Base-by-base conservation (phyloP, 2,888 invertebrate species). In the Rugalucina vietnamica region DNA sequence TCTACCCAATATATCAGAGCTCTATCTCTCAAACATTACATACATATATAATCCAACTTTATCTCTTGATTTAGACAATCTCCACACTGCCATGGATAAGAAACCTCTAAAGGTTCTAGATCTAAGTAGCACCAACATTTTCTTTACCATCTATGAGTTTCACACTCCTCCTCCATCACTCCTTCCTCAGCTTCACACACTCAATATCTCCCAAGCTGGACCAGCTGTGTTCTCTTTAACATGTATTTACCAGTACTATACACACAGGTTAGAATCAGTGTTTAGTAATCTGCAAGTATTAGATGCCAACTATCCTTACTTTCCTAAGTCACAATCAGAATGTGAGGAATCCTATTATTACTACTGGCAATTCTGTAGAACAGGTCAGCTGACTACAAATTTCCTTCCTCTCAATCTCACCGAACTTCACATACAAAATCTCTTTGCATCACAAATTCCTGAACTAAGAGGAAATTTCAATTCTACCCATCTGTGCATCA, bases 91-190 rank as follows among this genome's bases (percentile, higher is more conserved):
- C 4, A 27, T 60, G 60, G 29, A 29, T 29, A 27, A 60, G 5
- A 60, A 60, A 60, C 60, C 60, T 60, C 60, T 60, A 3, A 24
- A 60, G 29, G 60, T 60, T 60, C 60, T 60, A 10, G 60, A 60
- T 18, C 3, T 60, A 3, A 60, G 60, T 60, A 29, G 60, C 29
- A 60, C 5, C 60, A 60, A 24, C 5, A 60, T 60, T 5, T 24
- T 10, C 2, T 43, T 43, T 43, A 43, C 43, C 43, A 43, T 43
- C 43, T n/a, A n/a, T n/a, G n/a, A n/a, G n/a, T 43, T 43, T 43
- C 43, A 43, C 18, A n/a, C n/a, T n/a, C 43, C 43, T 43, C 60
- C 29, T 18, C 21, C 5, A 4, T 18, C 12, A 18, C 14, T 54
- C 14, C 60, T 60, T 5, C 60, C 24, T 4, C 60, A 60, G 24